These are phyloP conservation scores for Ivindomyrus marchei DNA, from an alignment of 2,113 vertebrate genomes.

Conservation along the genomic window DNA sequence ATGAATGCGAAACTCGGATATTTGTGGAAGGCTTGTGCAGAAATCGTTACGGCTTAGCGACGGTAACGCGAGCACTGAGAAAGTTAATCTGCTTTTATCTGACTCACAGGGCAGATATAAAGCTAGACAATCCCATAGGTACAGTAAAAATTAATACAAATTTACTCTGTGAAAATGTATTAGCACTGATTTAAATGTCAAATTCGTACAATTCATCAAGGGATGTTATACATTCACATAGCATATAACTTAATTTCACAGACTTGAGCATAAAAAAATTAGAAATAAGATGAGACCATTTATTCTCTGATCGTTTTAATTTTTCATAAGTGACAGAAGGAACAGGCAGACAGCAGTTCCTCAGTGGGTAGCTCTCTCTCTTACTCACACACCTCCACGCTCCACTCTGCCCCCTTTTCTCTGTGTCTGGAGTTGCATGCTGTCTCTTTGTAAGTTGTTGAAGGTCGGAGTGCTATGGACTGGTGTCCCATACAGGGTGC, in stretches of 20 bases:
- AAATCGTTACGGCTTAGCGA: background rate
- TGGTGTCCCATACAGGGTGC: background rate
- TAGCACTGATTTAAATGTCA: background rate
- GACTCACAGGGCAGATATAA: background rate
- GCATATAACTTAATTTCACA: constrained; percentile 7
- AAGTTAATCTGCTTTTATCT: background rate
- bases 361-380: background rate
- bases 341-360: background rate
- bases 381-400: background rate
- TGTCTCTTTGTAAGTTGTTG: background rate
- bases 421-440: background rate
- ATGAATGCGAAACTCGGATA: background rate
- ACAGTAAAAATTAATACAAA: background rate
- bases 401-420: background rate
- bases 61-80: background rate
- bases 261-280: background rate
- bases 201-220: background rate
- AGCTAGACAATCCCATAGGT: background rate
- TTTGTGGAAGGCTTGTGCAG: background rate
- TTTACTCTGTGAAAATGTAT: background rate
- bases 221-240: background rate
- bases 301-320: background rate
- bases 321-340: background rate
- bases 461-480: background rate
- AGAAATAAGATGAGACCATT: background rate